These are phyloP conservation scores for Yponomeuta cagnagella DNA, from an alignment of 2,888 invertebrate genomes.

Conservation along the genomic window DNA sequence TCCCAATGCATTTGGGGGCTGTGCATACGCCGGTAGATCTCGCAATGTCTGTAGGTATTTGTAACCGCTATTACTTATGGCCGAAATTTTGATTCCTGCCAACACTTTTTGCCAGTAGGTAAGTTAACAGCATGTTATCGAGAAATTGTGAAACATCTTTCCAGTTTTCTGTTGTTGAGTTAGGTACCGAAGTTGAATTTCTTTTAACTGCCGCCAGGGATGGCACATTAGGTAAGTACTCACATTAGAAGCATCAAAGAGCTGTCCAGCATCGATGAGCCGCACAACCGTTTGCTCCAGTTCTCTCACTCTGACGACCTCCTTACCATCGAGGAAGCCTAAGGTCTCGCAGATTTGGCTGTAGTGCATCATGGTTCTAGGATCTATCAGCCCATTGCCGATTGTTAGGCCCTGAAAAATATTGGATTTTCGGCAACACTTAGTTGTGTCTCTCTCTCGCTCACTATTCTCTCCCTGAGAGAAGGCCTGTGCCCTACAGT, in stretches of 20 bases:
- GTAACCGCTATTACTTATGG: too few species aligned
- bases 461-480: too few species aligned
- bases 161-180: too few species aligned
- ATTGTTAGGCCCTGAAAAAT: slow-evolving; percentile 55
- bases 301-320: slow-evolving; percentile 27
- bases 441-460: neutral
- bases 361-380: slow-evolving; percentile 60
- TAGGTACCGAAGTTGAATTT: too few species aligned
- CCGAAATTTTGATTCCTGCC: too few species aligned
- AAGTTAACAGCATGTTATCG: too few species aligned
- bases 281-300: slow-evolving; percentile 55
- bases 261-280: slow-evolving; percentile 51
- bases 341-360: slow-evolving; percentile 50
- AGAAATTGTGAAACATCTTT: too few species aligned
- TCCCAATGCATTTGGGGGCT: too few species aligned
- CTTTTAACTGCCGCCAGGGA: neutral
- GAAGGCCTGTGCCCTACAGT: too few species aligned
- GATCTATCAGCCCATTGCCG: slow-evolving; percentile 67
- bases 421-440: neutral
- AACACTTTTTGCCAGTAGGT: too few species aligned
- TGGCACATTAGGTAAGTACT: slow-evolving; percentile 21
- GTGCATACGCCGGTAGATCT: too few species aligned
- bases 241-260: slow-evolving; percentile 44
- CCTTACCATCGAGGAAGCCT: slow-evolving; percentile 56
- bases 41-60: too few species aligned